Evolutionary conservation across 1,140 invertebrate genomes (phyloP).

Genomic region (Philopotamus ludificatus): DNA sequence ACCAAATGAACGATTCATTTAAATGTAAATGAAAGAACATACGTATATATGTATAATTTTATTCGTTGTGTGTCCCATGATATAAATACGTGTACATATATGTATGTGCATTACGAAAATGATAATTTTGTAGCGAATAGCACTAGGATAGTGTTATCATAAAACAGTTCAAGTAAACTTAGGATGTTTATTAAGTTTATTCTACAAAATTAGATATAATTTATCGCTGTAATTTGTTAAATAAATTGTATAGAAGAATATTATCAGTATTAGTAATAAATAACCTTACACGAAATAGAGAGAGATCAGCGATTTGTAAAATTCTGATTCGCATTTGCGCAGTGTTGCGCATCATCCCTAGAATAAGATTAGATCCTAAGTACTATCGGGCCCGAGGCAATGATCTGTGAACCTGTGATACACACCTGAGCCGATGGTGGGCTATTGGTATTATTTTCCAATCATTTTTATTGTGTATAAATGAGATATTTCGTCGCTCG

Average conservation of each 20-base stretch:
- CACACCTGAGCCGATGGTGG: slow-evolving; percentile 37
- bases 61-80: too few relatives aligned
- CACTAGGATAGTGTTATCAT: slow-evolving; percentile 37
- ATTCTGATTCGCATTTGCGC: slow-evolving; percentile 33
- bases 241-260: slow-evolving; percentile 31
- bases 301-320: background rate
- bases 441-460: too few relatives aligned
- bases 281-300: background rate
- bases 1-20: too few relatives aligned
- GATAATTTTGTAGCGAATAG: too few relatives aligned
- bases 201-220: slow-evolving; percentile 29
- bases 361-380: slow-evolving; percentile 36
- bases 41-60: too few relatives aligned
- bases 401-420: slow-evolving; percentile 43
- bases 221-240: slow-evolving; percentile 27
- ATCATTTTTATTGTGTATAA: too few relatives aligned
- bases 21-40: too few relatives aligned
- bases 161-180: slow-evolving; percentile 36
- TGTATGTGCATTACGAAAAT: too few relatives aligned
- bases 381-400: slow-evolving; percentile 41
- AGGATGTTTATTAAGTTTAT: slow-evolving; percentile 34
- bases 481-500: too few relatives aligned
- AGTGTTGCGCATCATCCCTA: slow-evolving; percentile 26
- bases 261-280: slow-evolving; percentile 26
- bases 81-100: too few relatives aligned